Evolutionary conservation across 2,888 invertebrate genomes (phyloP).

Genomic region (Plebejus anna): DNA sequence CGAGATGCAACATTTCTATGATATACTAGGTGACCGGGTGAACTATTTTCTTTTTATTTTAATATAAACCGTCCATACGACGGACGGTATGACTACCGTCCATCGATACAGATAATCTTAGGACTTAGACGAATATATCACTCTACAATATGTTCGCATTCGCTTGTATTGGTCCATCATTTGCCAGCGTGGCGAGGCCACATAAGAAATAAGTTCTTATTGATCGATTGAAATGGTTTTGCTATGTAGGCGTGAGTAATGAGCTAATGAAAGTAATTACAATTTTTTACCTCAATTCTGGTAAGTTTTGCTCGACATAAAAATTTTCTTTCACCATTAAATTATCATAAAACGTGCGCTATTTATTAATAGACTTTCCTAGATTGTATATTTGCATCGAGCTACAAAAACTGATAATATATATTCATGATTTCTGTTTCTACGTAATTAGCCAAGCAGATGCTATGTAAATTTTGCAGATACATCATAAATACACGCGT

Average conservation of each 20-base stretch:
- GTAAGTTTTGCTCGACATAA: constrained; percentile 14
- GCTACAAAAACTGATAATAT: constrained; percentile 26
- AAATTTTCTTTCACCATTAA: constrained; percentile 21
- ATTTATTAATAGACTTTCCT: constrained; percentile 27
- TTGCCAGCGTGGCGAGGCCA: not conserved
- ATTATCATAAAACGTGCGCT: constrained; percentile 29
- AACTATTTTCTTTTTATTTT: no score
- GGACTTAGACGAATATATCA: no score
- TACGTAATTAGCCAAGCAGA: constrained; percentile 28
- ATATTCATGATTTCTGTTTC: constrained; percentile 28
- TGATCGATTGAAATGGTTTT: not conserved
- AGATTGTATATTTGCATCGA: constrained; percentile 25
- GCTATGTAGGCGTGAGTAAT: not conserved
- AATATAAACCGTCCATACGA: no score
- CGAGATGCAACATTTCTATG: no score
- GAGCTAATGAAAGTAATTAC: constrained; percentile 6
- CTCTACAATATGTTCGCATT: not conserved
- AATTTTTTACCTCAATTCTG: constrained; percentile 10
- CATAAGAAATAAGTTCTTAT: not conserved
- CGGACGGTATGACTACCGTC: no score
- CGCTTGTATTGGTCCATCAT: not conserved
- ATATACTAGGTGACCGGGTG: no score
- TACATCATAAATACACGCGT: constrained; percentile 19
- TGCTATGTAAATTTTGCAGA: constrained; percentile 27
- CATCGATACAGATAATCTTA: no score